Evolutionary conservation across 92 coral and sea anemone genomes (phyloP).

Genomic region (Micromussa lordhowensis): DNA sequence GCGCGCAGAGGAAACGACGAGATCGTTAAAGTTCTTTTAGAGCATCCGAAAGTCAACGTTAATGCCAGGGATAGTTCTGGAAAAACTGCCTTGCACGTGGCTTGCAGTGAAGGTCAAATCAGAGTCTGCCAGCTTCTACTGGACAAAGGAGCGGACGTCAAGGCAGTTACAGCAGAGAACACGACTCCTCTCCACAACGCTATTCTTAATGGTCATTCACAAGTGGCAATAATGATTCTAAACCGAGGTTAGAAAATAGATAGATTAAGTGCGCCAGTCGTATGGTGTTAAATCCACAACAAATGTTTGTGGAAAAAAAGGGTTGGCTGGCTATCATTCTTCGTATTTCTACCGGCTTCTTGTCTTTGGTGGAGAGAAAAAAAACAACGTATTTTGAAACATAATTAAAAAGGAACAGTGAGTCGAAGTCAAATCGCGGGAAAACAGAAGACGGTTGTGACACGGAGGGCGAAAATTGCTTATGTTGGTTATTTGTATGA

Average conservation of each 20-base stretch:
- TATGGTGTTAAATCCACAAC: too few relatives aligned
- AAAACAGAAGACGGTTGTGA: too few relatives aligned
- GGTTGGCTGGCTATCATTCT: too few relatives aligned
- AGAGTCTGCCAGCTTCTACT: conserved; percentile 56
- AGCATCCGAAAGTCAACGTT: conserved; percentile 35
- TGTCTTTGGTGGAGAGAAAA: too few relatives aligned
- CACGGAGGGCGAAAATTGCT: too few relatives aligned
- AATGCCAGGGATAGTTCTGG: conserved; percentile 58
- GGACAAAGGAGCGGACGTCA: conserved; percentile 63
- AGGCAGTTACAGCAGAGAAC: conserved; percentile 56
- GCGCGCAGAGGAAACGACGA: conserved; percentile 73
- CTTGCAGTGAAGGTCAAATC: conserved; percentile 70
- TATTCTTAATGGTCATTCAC: conserved; percentile 53
- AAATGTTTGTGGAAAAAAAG: too few relatives aligned
- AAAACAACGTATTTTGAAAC: too few relatives aligned
- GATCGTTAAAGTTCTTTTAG: conserved; percentile 60
- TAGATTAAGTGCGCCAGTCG: too few relatives aligned
- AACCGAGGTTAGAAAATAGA: conserved; percentile 55
- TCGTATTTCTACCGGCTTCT: too few relatives aligned
- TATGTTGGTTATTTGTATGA: too few relatives aligned
- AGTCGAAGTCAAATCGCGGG: too few relatives aligned
- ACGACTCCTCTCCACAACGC: conserved; percentile 78
- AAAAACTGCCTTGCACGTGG: conserved; percentile 73
- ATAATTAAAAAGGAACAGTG: too few relatives aligned
- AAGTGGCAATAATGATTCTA: conserved; percentile 58